Evolutionary conservation across 2,888 invertebrate genomes (phyloP).

Genomic region (Eilema caniola): DNA sequence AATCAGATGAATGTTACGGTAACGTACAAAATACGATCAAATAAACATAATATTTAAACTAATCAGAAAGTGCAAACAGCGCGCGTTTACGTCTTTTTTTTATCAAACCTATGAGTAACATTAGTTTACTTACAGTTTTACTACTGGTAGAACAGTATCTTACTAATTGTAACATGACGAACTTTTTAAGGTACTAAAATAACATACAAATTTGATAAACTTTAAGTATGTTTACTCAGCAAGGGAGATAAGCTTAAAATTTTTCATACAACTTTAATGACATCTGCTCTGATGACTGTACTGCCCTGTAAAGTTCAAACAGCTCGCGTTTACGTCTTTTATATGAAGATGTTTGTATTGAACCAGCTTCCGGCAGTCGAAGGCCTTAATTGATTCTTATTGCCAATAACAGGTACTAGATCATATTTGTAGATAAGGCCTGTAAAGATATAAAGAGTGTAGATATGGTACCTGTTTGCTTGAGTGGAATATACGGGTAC

Average conservation of each 20-base stretch:
- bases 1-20: too few species aligned
- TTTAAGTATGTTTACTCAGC: not conserved
- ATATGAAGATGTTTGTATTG: slow-evolving; percentile 17
- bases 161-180: too few species aligned
- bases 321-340: slow-evolving; percentile 22
- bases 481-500: slow-evolving; percentile 12
- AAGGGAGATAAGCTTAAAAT: too few species aligned
- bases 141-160: too few species aligned
- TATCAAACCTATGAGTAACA: too few species aligned
- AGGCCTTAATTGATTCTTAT: slow-evolving; percentile 66
- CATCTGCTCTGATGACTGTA: too few species aligned
- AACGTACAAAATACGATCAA: too few species aligned
- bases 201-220: slow-evolving; percentile 6
- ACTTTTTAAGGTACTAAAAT: not conserved
- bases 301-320: slow-evolving; percentile 7
- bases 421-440: slow-evolving; percentile 59
- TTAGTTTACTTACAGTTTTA: too few species aligned
- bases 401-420: slow-evolving; percentile 54
- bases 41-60: too few species aligned
- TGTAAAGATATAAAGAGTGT: slow-evolving; percentile 63
- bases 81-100: not conserved
- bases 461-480: slow-evolving; percentile 43
- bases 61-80: not conserved
- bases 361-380: too few species aligned
- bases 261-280: too few species aligned